Evolutionary conservation across 2,888 invertebrate genomes (phyloP).

Genomic region (Lysandra coridon): DNA sequence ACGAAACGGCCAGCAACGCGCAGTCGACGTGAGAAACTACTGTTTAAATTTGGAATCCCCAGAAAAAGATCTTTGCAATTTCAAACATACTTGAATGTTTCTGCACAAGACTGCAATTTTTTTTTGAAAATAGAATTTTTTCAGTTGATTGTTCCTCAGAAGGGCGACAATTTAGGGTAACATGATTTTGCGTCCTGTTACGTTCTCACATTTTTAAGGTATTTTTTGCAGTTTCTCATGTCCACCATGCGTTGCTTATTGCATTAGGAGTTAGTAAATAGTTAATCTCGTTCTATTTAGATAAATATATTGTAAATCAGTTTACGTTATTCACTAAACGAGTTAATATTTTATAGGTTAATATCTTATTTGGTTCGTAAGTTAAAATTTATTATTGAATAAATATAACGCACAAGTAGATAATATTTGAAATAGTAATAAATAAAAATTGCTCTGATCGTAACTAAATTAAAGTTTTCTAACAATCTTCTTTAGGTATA

Average conservation of each 20-base stretch:
- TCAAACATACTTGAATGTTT: too few species aligned
- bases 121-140: not conserved
- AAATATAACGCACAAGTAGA: not conserved
- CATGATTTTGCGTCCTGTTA: not conserved
- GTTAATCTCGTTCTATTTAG: not conserved
- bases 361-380: conserved; percentile 9
- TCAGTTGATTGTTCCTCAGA: not conserved
- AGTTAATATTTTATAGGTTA: conserved; percentile 18
- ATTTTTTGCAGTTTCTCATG: not conserved
- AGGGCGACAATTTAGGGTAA: not conserved
- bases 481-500: not conserved
- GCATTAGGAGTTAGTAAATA: conserved; percentile 4
- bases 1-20: not conserved
- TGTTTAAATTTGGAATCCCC: not conserved
- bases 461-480: not conserved
- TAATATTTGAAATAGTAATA: not conserved
- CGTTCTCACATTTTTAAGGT: not conserved
- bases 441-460: not conserved
- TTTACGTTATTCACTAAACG: not conserved
- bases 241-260: not conserved
- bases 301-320: conserved; percentile 9
- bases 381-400: conserved; percentile 3
- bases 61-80: too few species aligned
- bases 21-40: not conserved
- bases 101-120: too few species aligned